phyloP scores from a whole-genome alignment of 2,797 vertebrate species.

The Lithobates sylvaticus region DNA sequence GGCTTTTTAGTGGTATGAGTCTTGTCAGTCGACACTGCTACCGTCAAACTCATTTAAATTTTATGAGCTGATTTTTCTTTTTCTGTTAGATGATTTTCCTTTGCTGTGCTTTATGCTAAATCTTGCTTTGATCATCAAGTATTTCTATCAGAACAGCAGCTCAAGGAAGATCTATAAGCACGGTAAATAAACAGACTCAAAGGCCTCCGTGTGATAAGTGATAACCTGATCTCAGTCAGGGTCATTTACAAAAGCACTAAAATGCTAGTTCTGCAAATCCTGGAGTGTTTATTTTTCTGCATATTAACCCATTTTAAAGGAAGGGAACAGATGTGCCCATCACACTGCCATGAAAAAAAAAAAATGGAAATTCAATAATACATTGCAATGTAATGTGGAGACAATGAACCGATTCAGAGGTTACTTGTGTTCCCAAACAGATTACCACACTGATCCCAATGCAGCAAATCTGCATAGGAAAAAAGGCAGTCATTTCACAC shows the following conservation, averaged over 20 bases:
- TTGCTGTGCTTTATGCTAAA: not conserved
- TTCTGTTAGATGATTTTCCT: not conserved
- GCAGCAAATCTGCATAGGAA: too few species aligned
- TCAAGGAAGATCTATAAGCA: not conserved
- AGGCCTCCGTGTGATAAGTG: not conserved
- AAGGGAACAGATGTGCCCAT: too few species aligned
- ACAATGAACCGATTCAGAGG: too few species aligned
- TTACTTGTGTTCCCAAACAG: too few species aligned
- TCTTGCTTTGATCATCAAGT: not conserved
- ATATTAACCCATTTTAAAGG: too few species aligned
- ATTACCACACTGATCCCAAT: too few species aligned
- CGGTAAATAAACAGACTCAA: not conserved
- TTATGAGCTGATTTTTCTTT: slow-evolving; percentile 4
- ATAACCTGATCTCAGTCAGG: not conserved
- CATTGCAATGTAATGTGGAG: too few species aligned
- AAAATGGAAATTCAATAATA: too few species aligned
- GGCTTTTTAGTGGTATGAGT: not conserved
- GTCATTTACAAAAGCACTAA: not conserved
- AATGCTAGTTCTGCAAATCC: not conserved
- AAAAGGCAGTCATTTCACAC: too few species aligned
- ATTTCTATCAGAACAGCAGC: slow-evolving; percentile 3
- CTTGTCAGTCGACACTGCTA: not conserved
- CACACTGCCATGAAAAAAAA: too few species aligned
- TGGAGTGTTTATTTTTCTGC: too few species aligned
- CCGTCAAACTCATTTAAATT: slow-evolving; percentile 5